Percentiles rank a stretch among this genome's conserved stretches.
Conservation (phyloP, 1,140 invertebrate genomes). For the Eumeta japonica region DNA sequence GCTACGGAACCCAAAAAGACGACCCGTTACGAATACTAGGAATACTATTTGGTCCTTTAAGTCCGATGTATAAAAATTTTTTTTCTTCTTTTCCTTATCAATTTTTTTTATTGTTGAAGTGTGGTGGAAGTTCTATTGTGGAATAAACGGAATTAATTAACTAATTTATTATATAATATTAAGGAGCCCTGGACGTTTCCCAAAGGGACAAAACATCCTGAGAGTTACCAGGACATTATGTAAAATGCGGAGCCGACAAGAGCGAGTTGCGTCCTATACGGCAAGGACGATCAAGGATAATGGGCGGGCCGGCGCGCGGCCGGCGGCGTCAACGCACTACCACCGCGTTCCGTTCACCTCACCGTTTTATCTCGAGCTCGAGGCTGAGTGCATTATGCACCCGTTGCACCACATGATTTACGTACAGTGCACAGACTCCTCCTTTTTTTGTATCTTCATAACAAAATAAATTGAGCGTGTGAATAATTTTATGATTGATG, state of each 20-base stretch:
- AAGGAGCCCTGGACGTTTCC: slow-evolving; percentile 9
- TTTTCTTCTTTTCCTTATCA: neutral
- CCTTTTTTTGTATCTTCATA: too few species aligned
- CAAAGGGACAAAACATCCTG: slow-evolving; percentile 61
- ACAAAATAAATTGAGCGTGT: too few species aligned
- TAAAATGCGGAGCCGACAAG: slow-evolving; percentile 23
- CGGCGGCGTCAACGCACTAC: slow-evolving; percentile 22
- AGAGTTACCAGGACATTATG: slow-evolving; percentile 49
- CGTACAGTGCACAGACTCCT: too few species aligned
- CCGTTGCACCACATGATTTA: too few species aligned
- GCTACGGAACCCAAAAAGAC: too few species aligned
- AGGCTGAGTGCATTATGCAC: slow-evolving; percentile 1
- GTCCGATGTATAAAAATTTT: neutral
- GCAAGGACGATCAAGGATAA: slow-evolving; percentile 53
- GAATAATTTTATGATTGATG: too few species aligned
- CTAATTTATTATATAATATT: neutral
- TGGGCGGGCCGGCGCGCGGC: slow-evolving; percentile 29
- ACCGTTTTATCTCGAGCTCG: too few species aligned
- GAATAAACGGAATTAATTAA: slow-evolving; percentile 1
- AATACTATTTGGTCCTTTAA: neutral
- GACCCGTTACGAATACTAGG: too few species aligned
- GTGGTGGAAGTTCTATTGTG: neutral
- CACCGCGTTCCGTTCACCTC: slow-evolving; percentile 35
- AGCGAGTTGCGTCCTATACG: slow-evolving; percentile 34
- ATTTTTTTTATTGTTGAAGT: neutral